Evolutionary conservation across 2,113 vertebrate genomes (phyloP).

Genomic region (Paraplagusia blochii): DNA sequence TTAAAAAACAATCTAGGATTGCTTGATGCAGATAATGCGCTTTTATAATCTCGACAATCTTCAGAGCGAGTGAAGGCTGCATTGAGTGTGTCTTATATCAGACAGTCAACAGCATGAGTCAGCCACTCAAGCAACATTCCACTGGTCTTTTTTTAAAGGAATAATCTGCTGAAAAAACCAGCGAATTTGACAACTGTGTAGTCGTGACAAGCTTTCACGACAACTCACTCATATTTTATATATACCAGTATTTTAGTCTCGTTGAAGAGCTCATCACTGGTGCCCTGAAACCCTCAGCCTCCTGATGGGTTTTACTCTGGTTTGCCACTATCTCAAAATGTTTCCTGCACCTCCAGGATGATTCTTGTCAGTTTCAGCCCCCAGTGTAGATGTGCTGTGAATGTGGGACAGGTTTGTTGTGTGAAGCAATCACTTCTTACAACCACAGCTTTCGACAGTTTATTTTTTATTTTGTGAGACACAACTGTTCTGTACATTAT

Average conservation of each 20-base stretch:
- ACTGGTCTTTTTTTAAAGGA: too few relatives aligned
- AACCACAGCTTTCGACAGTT: conserved; percentile 1
- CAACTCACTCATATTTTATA: not conserved
- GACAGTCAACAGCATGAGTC: not conserved
- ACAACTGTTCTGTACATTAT: conserved; percentile 8
- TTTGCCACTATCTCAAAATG: not conserved
- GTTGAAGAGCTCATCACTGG: too few relatives aligned
- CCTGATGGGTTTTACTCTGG: not conserved
- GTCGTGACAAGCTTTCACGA: not conserved
- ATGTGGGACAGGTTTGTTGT: conserved; percentile 11
- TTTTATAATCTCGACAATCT: too few relatives aligned
- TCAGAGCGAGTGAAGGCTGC: not conserved
- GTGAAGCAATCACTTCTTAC: not conserved
- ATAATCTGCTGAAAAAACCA: too few relatives aligned
- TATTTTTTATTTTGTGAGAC: conserved; percentile 8
- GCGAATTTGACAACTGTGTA: not conserved
- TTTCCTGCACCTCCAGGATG: not conserved
- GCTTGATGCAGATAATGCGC: too few relatives aligned
- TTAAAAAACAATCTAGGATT: too few relatives aligned
- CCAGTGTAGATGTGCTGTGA: conserved; percentile 1
- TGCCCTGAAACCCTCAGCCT: not conserved
- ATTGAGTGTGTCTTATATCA: not conserved
- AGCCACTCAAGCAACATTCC: not conserved
- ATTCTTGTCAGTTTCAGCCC: conserved; percentile 9
- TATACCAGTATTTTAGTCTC: too few relatives aligned